Evolutionary conservation across 2,888 invertebrate species (phyloP), one percentile per base, ranked within the genome.

Genomic region (Sesia bembeciformis): DNA sequence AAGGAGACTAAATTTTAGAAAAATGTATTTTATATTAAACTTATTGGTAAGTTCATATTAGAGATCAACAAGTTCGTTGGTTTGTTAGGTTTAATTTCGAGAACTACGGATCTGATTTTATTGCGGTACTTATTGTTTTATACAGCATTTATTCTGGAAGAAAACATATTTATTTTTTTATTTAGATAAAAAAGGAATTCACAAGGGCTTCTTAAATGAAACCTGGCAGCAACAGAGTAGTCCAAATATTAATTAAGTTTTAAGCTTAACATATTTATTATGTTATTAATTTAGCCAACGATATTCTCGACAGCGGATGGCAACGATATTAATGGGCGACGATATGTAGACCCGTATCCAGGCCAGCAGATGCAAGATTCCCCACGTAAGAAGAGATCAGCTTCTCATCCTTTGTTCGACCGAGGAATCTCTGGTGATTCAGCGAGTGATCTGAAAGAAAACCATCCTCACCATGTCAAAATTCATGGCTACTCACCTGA

Each of bases 241-340:
- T 23, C 23, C 23, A 23, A 23, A 23, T 23, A 23, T 23, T 23
- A 23, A 23, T 23, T 23, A 23, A 23, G 23, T 82, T 83, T 81
- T 23, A 23, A 23, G 23, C 23, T 23, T 23, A 23, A 23, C 23
- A 23, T 23, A 23, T 23, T 23, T 23, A 23, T 23, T 23, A 23
- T 23, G 23, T 23, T 70, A 81, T 78, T 81, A 84, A 83, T 78
- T 63, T 75, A 82, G 84, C 76, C 72, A 80, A 76, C 78, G 73
- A 79, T 83, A 78, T 84, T 80, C 77, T 80, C 79, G 78, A 86
- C 85, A 88, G 88, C 79, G 81, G 87, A 89, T 78, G 84, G 83
- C 78, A 85, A 66, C 74, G 86, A 88, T 76, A 80, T 85, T 76
- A 84, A 73, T 57, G 78, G 79, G 60, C 67, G 87, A 54, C 78